Conservation (phyloP, 2,797 vertebrate genomes). For the Cossypha polioptera region DNA sequence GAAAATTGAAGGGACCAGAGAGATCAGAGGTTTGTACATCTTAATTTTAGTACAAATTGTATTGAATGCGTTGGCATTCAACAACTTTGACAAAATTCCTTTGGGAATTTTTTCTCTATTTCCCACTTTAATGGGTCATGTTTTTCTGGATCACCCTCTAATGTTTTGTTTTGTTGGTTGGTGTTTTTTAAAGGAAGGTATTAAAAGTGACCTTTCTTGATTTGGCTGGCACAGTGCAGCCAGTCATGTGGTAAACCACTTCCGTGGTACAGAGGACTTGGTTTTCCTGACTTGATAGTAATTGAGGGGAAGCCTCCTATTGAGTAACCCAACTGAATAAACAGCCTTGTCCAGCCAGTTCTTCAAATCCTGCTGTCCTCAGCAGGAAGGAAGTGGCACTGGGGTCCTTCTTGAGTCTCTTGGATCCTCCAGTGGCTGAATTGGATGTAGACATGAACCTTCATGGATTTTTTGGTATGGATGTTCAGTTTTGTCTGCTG, state of each 20-base stretch:
- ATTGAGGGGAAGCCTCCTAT: neutral
- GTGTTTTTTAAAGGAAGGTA: neutral
- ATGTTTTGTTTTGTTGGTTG: neutral
- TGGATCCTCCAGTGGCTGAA: neutral
- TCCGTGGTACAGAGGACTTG: neutral
- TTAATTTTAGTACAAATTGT: neutral
- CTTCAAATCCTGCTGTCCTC: neutral
- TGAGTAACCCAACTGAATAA: neutral
- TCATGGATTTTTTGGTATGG: neutral
- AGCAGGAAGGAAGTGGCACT: neutral
- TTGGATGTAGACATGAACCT: neutral
- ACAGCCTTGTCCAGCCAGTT: neutral
- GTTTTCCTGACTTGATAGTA: neutral
- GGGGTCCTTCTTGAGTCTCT: neutral
- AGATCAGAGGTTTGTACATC: neutral
- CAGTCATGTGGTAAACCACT: neutral
- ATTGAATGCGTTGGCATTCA: neutral
- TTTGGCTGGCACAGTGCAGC: neutral
- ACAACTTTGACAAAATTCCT: neutral
- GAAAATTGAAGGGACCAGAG: neutral
- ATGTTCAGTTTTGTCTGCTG: neutral
- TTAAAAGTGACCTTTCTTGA: neutral
- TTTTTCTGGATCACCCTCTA: neutral
- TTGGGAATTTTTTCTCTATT: neutral
- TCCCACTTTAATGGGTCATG: neutral